Evolutionary conservation across 2,888 invertebrate species (phyloP).

Genomic region (Oscheius sp.): DNA sequence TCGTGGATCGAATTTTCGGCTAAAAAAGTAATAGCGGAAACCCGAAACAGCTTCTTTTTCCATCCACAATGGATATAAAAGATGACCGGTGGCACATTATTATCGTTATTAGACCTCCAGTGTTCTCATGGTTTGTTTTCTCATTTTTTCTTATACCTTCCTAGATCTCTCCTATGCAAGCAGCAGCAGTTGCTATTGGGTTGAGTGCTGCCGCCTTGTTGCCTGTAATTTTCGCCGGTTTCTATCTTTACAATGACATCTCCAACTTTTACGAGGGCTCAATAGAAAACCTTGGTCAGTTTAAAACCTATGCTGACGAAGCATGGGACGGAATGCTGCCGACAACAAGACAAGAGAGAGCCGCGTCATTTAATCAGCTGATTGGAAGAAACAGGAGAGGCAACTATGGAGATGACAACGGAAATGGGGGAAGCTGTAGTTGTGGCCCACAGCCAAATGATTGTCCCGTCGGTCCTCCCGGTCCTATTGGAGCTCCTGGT

Average conservation of each 20-base stretch:
- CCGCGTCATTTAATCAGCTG: conserved; percentile 14
- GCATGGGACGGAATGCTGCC: conserved; percentile 24
- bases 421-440: conserved; percentile 2
- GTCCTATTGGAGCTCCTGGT: conserved; percentile 45
- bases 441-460: conserved; percentile 18
- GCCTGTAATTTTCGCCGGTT: conserved; percentile 19
- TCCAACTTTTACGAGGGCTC: conserved; percentile 56
- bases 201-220: conserved; percentile 19
- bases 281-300: conserved; percentile 53
- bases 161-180: no score
- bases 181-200: conserved; percentile 1
- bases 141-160: neutral
- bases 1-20: neutral
- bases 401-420: neutral
- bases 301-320: conserved; percentile 35
- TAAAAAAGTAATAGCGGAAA: conserved; percentile 6
- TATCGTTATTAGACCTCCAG: neutral
- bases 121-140: neutral
- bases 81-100: conserved; percentile 3
- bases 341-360: neutral
- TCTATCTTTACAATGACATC: conserved; percentile 54
- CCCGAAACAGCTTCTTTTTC: conserved; percentile 17
- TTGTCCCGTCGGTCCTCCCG: conserved; percentile 52
- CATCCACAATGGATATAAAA: conserved; percentile 1
- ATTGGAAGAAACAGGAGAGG: conserved; percentile 19